These are phyloP conservation scores for Drosophila kepulauana DNA, from an alignment of 1,140 invertebrate genomes.

Conservation along the genomic window DNA sequence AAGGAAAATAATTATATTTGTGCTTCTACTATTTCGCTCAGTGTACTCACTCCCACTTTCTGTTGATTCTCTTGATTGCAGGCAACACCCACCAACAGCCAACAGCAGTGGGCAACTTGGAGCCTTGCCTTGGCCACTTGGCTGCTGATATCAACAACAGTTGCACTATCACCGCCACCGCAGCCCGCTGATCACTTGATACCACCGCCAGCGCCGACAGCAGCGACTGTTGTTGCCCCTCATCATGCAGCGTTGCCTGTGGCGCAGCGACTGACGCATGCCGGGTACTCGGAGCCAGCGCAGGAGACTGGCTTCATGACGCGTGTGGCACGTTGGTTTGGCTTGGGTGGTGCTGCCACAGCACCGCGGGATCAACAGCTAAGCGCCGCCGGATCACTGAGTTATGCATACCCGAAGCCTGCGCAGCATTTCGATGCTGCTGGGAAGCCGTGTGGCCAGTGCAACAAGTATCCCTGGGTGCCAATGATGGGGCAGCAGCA, in stretches of 20 bases:
- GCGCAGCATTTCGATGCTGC: slow-evolving; percentile 66
- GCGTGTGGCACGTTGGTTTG: slow-evolving; percentile 80
- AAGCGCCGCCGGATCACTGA: slow-evolving; percentile 45
- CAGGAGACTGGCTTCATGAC: slow-evolving; percentile 70
- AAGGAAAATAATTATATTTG: slow-evolving; percentile 5
- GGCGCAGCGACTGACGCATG: slow-evolving; percentile 57
- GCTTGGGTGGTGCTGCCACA: slow-evolving; percentile 61
- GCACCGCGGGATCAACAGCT: slow-evolving; percentile 60
- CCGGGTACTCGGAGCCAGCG: slow-evolving; percentile 31
- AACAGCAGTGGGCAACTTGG: slow-evolving; percentile 21
- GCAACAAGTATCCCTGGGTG: slow-evolving; percentile 92
- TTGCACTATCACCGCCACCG: slow-evolving; percentile 35
- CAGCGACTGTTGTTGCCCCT: slow-evolving; percentile 5
- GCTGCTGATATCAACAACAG: slow-evolving; percentile 15
- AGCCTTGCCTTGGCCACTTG: slow-evolving; percentile 33
- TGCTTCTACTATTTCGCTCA: slow-evolving; percentile 18
- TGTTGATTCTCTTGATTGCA: slow-evolving; percentile 32
- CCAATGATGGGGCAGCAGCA: slow-evolving; percentile 87
- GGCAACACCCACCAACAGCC: slow-evolving; percentile 30
- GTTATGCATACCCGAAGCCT: slow-evolving; percentile 71
- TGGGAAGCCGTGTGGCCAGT: slow-evolving; percentile 88
- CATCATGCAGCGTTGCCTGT: slow-evolving; percentile 29
- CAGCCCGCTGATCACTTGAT: slow-evolving; percentile 75
- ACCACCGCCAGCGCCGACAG: slow-evolving; percentile 63
- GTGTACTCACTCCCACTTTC: slow-evolving; percentile 31